These are phyloP conservation scores for Sphaerophoria rueppellii DNA, from an alignment of 2,888 invertebrate genomes.

Conservation along the genomic window DNA sequence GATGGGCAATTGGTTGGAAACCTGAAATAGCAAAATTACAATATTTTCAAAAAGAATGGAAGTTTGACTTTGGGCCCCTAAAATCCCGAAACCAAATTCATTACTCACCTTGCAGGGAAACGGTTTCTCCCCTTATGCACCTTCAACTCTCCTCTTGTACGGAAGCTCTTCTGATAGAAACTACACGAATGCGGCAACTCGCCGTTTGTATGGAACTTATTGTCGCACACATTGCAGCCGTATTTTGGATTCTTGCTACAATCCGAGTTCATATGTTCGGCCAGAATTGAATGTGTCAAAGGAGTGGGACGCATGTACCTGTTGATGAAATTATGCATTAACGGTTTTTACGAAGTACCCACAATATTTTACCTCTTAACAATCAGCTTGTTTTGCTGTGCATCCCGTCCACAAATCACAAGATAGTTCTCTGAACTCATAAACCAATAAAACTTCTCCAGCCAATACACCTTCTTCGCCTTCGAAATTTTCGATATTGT, in stretches of 20 bases:
- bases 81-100: background rate
- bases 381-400: no score
- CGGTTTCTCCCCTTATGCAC: constrained; percentile 80
- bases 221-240: constrained; percentile 76
- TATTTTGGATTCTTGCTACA: constrained; percentile 74
- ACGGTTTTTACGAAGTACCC: constrained; percentile 14
- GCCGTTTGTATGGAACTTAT: constrained; percentile 78
- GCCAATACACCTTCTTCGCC: no score
- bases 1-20: constrained; percentile 79
- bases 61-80: no score
- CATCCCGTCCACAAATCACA: no score
- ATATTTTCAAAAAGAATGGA: no score
- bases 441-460: no score
- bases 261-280: constrained; percentile 75
- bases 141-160: constrained; percentile 79
- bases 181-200: constrained; percentile 78
- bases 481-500: no score
- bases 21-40: constrained; percentile 74
- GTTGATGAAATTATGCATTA: constrained; percentile 63
- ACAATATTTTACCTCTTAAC: background rate
- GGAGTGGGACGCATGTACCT: constrained; percentile 75
- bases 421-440: no score
- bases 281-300: constrained; percentile 72
- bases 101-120: constrained; percentile 79
- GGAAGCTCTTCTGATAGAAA: constrained; percentile 79